These are phyloP conservation scores for Atta colombica DNA, from an alignment of 1,140 invertebrate genomes.

Conservation along the genomic window DNA sequence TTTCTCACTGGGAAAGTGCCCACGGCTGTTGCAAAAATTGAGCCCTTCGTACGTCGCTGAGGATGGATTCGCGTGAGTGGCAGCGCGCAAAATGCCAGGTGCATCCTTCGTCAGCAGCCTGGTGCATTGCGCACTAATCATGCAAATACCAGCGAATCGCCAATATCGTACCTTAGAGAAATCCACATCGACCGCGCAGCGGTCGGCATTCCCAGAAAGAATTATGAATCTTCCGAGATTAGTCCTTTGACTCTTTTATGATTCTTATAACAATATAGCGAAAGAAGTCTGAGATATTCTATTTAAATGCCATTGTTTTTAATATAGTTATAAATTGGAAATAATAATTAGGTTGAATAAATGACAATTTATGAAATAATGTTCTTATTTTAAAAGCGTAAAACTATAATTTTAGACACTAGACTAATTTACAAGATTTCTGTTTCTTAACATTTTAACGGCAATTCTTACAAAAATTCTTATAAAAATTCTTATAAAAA, in stretches of 20 bases:
- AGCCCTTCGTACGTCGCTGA: slow-evolving; percentile 41
- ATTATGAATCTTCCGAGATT: background rate
- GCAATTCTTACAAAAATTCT: too few relatives aligned
- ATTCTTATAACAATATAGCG: background rate
- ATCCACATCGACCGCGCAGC: background rate
- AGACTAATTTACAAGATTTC: too few relatives aligned
- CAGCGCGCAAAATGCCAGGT: slow-evolving; percentile 31
- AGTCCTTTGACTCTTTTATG: background rate
- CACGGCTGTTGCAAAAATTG: slow-evolving; percentile 33
- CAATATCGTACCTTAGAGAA: slow-evolving; percentile 29
- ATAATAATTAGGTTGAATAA: background rate
- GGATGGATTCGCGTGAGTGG: slow-evolving; percentile 54
- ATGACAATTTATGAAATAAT: background rate
- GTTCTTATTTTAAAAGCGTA: background rate
- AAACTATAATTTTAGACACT: too few relatives aligned
- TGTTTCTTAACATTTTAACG: too few relatives aligned
- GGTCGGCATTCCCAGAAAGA: slow-evolving; percentile 8
- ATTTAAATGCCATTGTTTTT: background rate
- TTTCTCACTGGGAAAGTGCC: slow-evolving; percentile 39
- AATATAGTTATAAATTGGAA: background rate
- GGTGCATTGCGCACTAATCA: slow-evolving; percentile 56
- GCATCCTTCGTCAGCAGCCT: slow-evolving; percentile 51
- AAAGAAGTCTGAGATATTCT: background rate
- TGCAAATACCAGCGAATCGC: slow-evolving; percentile 56
- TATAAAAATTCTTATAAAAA: too few relatives aligned